A percentile compares a stretch with the other conserved stretches of the same genome.
Evolutionary conservation across 2,888 invertebrate genomes (phyloP).

Genomic region (Malachius bipustulatus): DNA sequence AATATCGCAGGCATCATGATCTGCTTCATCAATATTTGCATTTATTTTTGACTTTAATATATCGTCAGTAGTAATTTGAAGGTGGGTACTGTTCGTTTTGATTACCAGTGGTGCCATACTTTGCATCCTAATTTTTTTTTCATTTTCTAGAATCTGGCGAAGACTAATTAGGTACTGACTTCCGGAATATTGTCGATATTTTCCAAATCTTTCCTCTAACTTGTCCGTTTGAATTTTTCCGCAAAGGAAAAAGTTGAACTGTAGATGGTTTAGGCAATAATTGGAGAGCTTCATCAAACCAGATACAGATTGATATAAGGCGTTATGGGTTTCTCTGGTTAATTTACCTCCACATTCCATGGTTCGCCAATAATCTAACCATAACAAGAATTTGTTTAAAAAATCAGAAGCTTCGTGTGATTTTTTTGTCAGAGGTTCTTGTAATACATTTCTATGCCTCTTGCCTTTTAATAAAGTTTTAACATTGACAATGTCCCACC

Average conservation of each 20-base stretch:
- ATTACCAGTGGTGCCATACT: not conserved
- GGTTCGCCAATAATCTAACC: not conserved
- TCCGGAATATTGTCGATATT: not conserved
- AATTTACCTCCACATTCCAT: not conserved
- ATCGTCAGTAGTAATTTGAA: not conserved
- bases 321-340: not conserved
- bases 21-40: too few relatives aligned
- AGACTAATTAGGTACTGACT: not conserved
- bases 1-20: too few relatives aligned
- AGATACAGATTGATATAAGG: not conserved
- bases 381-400: not conserved
- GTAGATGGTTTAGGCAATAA: not conserved
- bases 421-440: slow-evolving; percentile 1
- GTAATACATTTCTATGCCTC: not conserved
- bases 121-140: too few relatives aligned
- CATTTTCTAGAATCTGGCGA: not conserved
- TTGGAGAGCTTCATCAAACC: not conserved
- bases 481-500: slow-evolving; percentile 2
- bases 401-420: slow-evolving; percentile 2
- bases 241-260: not conserved
- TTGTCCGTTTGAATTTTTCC: slow-evolving; percentile 1
- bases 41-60: not conserved
- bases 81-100: not conserved
- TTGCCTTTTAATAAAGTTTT: not conserved
- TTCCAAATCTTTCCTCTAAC: not conserved